A percentile compares a stretch with the other conserved stretches of the same genome.
Conservation (phyloP, 1,140 invertebrate genomes). For the Holcopasites calliopsidis region DNA sequence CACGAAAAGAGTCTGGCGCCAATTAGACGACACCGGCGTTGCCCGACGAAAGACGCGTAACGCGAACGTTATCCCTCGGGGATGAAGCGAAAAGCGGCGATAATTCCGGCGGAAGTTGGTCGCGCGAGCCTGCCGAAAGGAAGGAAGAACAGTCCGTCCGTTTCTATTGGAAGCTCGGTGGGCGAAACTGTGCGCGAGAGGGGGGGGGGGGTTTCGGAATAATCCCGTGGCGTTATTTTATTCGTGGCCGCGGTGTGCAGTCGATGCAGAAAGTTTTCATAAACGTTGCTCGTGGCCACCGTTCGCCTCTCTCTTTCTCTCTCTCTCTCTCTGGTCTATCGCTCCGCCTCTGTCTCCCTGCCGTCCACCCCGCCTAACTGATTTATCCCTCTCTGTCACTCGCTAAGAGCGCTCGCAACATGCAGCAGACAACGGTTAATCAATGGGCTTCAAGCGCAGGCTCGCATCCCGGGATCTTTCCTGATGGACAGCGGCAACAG, state of each 20-base stretch:
- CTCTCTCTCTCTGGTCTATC: neutral
- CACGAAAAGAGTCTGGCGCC: too few species aligned
- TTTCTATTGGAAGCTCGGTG: neutral
- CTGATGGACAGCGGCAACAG: conserved; percentile 75
- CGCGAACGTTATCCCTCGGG: too few species aligned
- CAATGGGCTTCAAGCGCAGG: conserved; percentile 78
- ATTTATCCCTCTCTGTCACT: conserved; percentile 11
- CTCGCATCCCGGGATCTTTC: conserved; percentile 75
- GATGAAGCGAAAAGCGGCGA: neutral
- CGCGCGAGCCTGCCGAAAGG: neutral
- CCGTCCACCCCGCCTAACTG: neutral
- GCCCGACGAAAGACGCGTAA: neutral
- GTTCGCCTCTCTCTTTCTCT: neutral
- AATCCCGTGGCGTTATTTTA: conserved; percentile 68
- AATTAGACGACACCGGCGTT: neutral
- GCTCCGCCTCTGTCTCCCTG: neutral
- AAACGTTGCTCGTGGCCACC: conserved; percentile 67
- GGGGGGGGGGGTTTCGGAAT: conserved; percentile 35
- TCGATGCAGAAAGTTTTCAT: conserved; percentile 76
- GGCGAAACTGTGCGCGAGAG: neutral
- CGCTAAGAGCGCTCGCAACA: conserved; percentile 43
- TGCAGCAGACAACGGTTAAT: conserved; percentile 78
- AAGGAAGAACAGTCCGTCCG: conserved; percentile 7
- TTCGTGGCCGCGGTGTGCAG: conserved; percentile 57
- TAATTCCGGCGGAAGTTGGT: conserved; percentile 14